phyloP scores from a whole-genome alignment of 2,797 vertebrate species.

The Gymnodraco acuticeps region DNA sequence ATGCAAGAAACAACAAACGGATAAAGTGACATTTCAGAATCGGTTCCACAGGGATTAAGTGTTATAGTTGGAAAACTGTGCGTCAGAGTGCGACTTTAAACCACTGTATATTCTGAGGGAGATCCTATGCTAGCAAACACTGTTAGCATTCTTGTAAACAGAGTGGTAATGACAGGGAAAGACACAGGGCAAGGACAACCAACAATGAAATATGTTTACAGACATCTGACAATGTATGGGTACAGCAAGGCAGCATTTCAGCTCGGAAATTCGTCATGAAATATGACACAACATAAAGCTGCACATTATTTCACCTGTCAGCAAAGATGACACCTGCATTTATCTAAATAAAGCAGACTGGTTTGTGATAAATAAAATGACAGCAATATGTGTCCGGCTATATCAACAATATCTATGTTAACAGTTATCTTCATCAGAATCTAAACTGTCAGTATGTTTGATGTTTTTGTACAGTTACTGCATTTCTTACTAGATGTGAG shows the following conservation, averaged over 20 bases:
- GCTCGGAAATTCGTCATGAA: slow-evolving; percentile 46
- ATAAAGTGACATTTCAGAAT: slow-evolving; percentile 53
- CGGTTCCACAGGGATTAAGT: slow-evolving; percentile 38
- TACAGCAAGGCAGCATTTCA: slow-evolving; percentile 42
- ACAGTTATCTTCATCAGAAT: slow-evolving; percentile 18
- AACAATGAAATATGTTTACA: slow-evolving; percentile 66
- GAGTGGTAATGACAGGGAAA: slow-evolving; percentile 65
- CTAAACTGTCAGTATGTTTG: slow-evolving; percentile 1
- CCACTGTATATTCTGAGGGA: slow-evolving; percentile 52
- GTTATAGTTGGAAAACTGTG: slow-evolving; percentile 58
- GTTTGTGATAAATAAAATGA: slow-evolving; percentile 36
- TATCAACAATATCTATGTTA: slow-evolving; percentile 1
- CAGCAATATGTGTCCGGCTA: slow-evolving; percentile 33
- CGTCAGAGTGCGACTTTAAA: slow-evolving; percentile 57
- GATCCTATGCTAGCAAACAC: slow-evolving; percentile 63
- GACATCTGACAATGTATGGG: slow-evolving; percentile 63
- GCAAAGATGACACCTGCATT: slow-evolving; percentile 33
- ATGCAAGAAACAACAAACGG: slow-evolving; percentile 58
- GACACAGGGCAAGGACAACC: slow-evolving; percentile 48
- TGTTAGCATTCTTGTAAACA: slow-evolving; percentile 68
- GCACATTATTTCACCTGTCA: slow-evolving; percentile 66
- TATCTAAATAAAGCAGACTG: slow-evolving; percentile 36
- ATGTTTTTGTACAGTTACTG: background rate
- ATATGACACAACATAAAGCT: slow-evolving; percentile 53
- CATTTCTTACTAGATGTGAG: slow-evolving; percentile 15